phyloP scores from a whole-genome alignment of 2,797 vertebrate species.

The Lepus oiostolus region DNA sequence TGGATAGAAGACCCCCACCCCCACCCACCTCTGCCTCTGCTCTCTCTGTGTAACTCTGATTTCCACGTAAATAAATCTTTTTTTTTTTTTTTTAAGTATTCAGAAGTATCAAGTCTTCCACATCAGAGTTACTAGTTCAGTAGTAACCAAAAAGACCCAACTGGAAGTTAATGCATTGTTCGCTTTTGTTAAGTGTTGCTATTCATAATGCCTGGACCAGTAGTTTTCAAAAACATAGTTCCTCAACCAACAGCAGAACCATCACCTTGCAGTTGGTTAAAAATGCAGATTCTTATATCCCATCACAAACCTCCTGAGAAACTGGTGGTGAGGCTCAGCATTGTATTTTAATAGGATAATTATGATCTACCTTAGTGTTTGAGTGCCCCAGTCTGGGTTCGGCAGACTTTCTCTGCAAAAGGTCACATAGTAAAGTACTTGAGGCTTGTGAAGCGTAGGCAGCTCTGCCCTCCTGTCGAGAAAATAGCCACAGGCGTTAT shows the following conservation, averaged over 20 bases:
- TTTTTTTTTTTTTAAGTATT: neutral
- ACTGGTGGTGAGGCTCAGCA: neutral
- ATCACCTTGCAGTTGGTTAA: neutral
- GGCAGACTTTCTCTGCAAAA: constrained; percentile 30
- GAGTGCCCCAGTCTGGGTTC: neutral
- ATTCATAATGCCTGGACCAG: neutral
- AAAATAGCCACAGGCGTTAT: constrained; percentile 2
- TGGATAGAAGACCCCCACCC: too few species aligned
- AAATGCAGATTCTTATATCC: constrained; percentile 13
- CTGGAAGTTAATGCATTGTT: constrained; percentile 9
- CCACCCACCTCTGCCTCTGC: too few species aligned
- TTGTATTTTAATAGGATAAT: neutral
- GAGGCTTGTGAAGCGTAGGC: neutral
- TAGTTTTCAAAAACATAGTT: neutral
- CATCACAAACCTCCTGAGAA: neutral
- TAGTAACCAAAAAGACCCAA: neutral
- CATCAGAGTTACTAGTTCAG: neutral
- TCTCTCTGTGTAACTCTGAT: too few species aligned
- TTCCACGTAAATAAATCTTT: too few species aligned
- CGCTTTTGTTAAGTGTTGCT: constrained; percentile 54
- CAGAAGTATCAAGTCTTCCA: constrained; percentile 39
- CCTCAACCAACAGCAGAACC: neutral
- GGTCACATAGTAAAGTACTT: constrained; percentile 49
- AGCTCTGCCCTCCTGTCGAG: neutral
- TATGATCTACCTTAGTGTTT: neutral